Conservation (phyloP, 2,888 invertebrate species). For the Eucera pruinosa region DNA sequence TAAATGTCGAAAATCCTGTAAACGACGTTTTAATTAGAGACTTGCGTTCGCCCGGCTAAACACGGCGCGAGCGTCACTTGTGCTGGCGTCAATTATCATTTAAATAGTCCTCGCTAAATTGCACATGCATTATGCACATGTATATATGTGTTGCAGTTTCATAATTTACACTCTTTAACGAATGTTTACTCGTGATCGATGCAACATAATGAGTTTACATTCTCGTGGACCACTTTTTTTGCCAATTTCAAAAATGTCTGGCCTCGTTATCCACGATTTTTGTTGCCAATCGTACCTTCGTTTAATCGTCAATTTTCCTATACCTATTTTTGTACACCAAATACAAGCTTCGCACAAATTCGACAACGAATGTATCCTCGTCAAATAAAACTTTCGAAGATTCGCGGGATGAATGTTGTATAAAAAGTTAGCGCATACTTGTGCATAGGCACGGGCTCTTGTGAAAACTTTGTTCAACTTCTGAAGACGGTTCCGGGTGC, state of each 20-base stretch:
- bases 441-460: conserved; percentile 29
- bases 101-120: conserved; percentile 66
- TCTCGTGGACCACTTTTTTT: conserved; percentile 2
- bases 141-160: conserved; percentile 26
- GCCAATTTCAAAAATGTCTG: background rate
- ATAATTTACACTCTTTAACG: conserved; percentile 62
- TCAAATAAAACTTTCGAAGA: conserved; percentile 44
- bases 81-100: conserved; percentile 72
- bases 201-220: conserved; percentile 61
- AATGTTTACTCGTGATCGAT: conserved; percentile 59
- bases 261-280: conserved; percentile 23
- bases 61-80: conserved; percentile 58
- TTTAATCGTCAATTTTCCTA: conserved; percentile 21
- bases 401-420: conserved; percentile 31
- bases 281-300: background rate
- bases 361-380: conserved; percentile 57
- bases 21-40: conserved; percentile 73
- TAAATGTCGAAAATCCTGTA: conserved; percentile 71
- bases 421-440: conserved; percentile 52
- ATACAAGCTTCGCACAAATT: conserved; percentile 48
- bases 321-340: conserved; percentile 57
- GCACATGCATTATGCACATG: conserved; percentile 42
- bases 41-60: conserved; percentile 62
- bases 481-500: conserved; percentile 1
- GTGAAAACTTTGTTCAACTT: conserved; percentile 37